These are phyloP conservation scores for Drosophila sproati DNA, from an alignment of 1,140 invertebrate species.

Conservation along the genomic window DNA sequence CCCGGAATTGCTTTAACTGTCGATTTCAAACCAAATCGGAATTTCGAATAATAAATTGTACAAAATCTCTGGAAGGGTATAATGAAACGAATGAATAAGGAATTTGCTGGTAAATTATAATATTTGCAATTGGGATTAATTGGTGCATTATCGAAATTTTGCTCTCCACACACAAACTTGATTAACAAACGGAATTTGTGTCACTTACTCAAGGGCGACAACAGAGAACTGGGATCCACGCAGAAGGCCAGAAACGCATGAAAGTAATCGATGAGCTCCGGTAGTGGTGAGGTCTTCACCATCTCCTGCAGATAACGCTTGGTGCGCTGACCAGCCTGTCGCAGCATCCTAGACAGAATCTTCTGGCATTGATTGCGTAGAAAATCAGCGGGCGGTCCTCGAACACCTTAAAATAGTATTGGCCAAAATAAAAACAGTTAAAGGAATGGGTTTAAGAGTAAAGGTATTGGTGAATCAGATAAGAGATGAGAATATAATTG, in stretches of 20 bases:
- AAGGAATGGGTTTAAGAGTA: no score
- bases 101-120: conserved; percentile 1
- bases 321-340: conserved; percentile 89
- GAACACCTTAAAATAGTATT: conserved; percentile 85
- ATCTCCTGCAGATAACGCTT: conserved; percentile 92
- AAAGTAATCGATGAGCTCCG: conserved; percentile 96
- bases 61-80: background rate
- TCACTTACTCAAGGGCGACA: conserved; percentile 93
- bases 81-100: background rate
- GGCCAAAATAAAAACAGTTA: no score
- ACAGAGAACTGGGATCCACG: conserved; percentile 92
- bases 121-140: conserved; percentile 23
- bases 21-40: no score
- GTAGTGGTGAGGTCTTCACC: conserved; percentile 90
- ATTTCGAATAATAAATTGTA: no score
- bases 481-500: no score
- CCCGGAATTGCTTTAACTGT: no score
- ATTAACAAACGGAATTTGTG: background rate
- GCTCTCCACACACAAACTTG: conserved; percentile 12
- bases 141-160: conserved; percentile 56
- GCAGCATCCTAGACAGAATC: conserved; percentile 91
- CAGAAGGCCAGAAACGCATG: conserved; percentile 98
- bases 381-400: conserved; percentile 95
- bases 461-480: no score
- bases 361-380: conserved; percentile 94